Evolutionary conservation across 2,113 vertebrate species (phyloP).

Genomic region (Columba janthina): DNA sequence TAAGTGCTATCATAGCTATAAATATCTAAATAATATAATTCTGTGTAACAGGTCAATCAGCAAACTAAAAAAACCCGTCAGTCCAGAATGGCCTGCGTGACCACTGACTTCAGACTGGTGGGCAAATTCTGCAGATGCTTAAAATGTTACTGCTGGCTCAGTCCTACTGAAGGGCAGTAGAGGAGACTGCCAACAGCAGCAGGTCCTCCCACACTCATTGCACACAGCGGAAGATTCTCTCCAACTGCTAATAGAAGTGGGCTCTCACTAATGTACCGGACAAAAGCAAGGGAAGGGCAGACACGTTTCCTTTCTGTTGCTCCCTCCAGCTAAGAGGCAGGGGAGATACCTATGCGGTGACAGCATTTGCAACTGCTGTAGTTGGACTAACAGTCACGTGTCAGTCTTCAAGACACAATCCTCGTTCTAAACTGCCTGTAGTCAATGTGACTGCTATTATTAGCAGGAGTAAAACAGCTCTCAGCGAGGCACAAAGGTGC

Average conservation of each 20-base stretch:
- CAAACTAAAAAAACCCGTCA: not conserved
- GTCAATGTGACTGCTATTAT: conserved; percentile 41
- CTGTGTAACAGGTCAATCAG: not conserved
- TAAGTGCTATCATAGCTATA: not conserved
- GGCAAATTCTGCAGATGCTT: conserved; percentile 33
- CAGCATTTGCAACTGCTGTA: not conserved
- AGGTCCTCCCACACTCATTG: not conserved
- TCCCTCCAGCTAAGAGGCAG: not conserved
- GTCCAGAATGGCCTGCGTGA: not conserved
- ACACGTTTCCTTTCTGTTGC: not conserved
- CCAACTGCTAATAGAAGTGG: not conserved
- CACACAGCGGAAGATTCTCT: not conserved
- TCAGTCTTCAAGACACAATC: conserved; percentile 5
- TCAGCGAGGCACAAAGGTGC: not conserved
- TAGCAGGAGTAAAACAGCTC: not conserved
- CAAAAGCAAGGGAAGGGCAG: not conserved
- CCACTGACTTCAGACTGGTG: conserved; percentile 1
- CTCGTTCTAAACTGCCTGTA: not conserved
- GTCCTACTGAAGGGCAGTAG: conserved; percentile 10
- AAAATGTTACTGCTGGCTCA: not conserved
- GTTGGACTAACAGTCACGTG: not conserved
- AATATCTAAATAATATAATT: conserved; percentile 18
- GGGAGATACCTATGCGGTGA: not conserved
- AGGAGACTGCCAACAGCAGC: not conserved
- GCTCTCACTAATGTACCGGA: not conserved